Percentiles rank a stretch among this genome's conserved stretches.
phyloP scores from a whole-genome alignment of 2,113 vertebrate species.

The Ellobius talpinus region DNA sequence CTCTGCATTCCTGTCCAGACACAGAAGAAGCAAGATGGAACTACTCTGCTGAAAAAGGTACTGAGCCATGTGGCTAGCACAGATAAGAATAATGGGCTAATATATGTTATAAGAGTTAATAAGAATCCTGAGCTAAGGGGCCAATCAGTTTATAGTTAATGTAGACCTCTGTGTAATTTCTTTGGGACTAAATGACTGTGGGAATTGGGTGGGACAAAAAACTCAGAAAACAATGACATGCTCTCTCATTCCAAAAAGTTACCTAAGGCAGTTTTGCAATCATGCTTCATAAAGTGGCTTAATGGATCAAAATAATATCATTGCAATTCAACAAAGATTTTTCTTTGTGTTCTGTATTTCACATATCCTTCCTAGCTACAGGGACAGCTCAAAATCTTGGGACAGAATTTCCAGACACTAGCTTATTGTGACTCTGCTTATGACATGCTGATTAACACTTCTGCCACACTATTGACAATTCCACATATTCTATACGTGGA shows the following conservation, averaged over 20 bases:
- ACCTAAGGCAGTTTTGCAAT: not conserved
- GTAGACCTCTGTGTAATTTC: no score
- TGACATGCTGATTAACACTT: not conserved
- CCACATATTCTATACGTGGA: not conserved
- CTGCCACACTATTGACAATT: not conserved
- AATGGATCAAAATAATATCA: not conserved
- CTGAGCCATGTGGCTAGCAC: no score
- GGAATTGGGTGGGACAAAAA: no score
- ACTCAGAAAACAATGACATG: not conserved
- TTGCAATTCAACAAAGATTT: not conserved
- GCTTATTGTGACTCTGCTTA: not conserved
- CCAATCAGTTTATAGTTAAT: no score
- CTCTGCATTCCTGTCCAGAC: no score
- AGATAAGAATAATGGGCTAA: no score
- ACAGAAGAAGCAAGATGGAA: no score
- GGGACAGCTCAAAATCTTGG: not conserved
- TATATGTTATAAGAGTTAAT: no score
- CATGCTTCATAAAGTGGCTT: no score
- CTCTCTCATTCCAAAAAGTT: not conserved
- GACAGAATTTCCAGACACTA: not conserved
- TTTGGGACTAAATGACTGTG: no score
- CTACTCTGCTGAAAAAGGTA: no score
- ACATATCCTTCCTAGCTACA: not conserved
- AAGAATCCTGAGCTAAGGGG: no score
- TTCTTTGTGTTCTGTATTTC: not conserved